phyloP scores from a whole-genome alignment of 2,888 invertebrate species.

The Chymomyza caudatula region DNA sequence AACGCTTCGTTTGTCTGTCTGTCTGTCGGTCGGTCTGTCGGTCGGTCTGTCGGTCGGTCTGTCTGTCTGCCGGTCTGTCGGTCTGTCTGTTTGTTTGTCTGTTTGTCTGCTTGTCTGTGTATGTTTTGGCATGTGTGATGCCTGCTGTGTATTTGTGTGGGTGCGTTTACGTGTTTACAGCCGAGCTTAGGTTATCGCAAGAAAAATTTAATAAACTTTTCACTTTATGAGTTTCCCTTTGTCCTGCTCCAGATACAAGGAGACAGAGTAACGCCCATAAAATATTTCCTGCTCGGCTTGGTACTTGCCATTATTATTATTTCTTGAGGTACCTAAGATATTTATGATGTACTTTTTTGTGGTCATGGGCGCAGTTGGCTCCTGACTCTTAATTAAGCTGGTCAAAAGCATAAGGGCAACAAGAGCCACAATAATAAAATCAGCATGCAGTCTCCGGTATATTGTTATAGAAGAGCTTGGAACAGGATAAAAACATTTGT shows the following conservation, averaged over 20 bases:
- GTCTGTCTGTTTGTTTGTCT: background rate
- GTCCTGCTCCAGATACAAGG: background rate
- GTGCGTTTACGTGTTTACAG: slow-evolving; percentile 32
- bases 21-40: slow-evolving; percentile 16
- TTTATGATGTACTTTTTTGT: slow-evolving; percentile 30
- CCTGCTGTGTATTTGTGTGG: background rate
- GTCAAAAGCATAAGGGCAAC: too few relatives aligned
- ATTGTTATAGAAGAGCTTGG: background rate
- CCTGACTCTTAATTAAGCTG: slow-evolving; percentile 30
- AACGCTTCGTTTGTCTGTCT: background rate
- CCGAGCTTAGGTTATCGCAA: slow-evolving; percentile 23
- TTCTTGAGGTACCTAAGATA: slow-evolving; percentile 7
- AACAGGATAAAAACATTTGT: too few relatives aligned
- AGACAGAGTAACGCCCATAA: background rate
- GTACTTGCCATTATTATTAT: slow-evolving; percentile 12
- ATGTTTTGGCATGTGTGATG: background rate
- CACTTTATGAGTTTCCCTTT: slow-evolving; percentile 15
- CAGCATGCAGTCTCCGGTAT: background rate
- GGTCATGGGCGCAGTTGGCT: background rate
- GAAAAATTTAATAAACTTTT: slow-evolving; percentile 37
- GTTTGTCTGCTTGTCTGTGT: slow-evolving; percentile 16
- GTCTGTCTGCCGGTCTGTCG: slow-evolving; percentile 17
- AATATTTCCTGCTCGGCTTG: background rate
- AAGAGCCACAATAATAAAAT: background rate
- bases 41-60: background rate